Conservation (phyloP, 2,113 vertebrate species). For the Lucifuga dentata region DNA sequence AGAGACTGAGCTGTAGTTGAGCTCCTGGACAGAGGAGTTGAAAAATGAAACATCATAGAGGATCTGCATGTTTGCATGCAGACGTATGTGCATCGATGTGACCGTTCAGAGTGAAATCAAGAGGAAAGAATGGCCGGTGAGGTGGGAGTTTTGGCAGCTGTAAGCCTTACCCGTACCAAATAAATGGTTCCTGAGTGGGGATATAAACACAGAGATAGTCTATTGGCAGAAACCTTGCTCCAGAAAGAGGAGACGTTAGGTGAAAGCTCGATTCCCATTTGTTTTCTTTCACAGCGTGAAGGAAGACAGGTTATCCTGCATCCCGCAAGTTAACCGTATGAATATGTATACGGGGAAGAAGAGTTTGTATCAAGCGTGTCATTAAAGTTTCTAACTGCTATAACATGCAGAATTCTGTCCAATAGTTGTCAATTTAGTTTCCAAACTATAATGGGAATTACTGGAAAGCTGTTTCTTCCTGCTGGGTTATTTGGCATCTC, state of each 20-base stretch:
- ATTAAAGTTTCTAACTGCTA: conserved; percentile 42
- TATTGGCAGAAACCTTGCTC: conserved; percentile 43
- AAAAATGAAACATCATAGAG: too few relatives aligned
- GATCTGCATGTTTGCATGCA: too few relatives aligned
- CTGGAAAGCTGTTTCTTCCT: conserved; percentile 48
- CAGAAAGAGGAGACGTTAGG: background rate
- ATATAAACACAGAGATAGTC: conserved; percentile 37
- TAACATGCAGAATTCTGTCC: conserved; percentile 31
- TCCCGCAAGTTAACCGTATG: conserved; percentile 30
- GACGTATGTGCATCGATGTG: too few relatives aligned
- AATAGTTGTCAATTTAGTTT: conserved; percentile 40
- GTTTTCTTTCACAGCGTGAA: conserved; percentile 66
- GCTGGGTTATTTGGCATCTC: conserved; percentile 43
- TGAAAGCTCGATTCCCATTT: conserved; percentile 46
- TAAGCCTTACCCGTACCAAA: conserved; percentile 18
- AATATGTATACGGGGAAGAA: conserved; percentile 38
- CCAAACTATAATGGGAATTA: conserved; percentile 22
- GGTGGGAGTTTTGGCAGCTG: conserved; percentile 27
- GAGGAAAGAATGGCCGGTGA: conserved; percentile 31
- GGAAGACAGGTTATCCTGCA: conserved; percentile 33
- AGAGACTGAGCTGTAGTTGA: conserved; percentile 8
- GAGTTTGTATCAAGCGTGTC: conserved; percentile 35
- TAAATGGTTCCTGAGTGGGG: conserved; percentile 51
- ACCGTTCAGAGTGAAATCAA: conserved; percentile 20
- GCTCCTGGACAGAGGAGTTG: background rate